These are phyloP conservation scores for Pyrrhosoma nymphula DNA, from an alignment of 2,888 invertebrate species.

Conservation along the genomic window DNA sequence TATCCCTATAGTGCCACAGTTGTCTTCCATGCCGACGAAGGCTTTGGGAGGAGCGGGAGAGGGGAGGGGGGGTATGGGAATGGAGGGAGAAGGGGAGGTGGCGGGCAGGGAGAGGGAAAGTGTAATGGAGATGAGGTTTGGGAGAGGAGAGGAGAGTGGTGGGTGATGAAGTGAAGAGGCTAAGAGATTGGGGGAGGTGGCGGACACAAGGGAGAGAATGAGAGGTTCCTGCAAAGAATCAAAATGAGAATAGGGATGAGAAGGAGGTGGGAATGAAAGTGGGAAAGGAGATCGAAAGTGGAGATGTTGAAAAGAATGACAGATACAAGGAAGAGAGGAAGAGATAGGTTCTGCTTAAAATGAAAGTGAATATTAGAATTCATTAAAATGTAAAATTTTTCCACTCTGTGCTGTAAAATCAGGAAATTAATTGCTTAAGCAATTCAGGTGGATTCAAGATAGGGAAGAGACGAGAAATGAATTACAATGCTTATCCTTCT, in stretches of 20 bases:
- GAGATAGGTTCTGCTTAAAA: no score
- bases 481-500: no score
- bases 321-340: no score
- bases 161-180: background rate
- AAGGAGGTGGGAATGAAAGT: background rate
- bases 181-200: background rate
- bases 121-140: background rate
- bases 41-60: background rate
- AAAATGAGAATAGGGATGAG: background rate
- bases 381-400: no score
- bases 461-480: no score
- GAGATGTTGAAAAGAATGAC: no score
- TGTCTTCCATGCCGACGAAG: constrained; percentile 35
- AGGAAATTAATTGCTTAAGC: no score
- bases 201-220: background rate
- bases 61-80: background rate
- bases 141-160: background rate
- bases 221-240: background rate
- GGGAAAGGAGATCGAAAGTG: background rate
- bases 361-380: no score
- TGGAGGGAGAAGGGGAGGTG: background rate
- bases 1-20: constrained; percentile 36
- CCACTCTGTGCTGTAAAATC: no score
- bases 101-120: background rate
- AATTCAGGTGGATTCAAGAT: no score